These are phyloP conservation scores for Upupa epops DNA, from an alignment of 2,113 vertebrate species.

Conservation along the genomic window DNA sequence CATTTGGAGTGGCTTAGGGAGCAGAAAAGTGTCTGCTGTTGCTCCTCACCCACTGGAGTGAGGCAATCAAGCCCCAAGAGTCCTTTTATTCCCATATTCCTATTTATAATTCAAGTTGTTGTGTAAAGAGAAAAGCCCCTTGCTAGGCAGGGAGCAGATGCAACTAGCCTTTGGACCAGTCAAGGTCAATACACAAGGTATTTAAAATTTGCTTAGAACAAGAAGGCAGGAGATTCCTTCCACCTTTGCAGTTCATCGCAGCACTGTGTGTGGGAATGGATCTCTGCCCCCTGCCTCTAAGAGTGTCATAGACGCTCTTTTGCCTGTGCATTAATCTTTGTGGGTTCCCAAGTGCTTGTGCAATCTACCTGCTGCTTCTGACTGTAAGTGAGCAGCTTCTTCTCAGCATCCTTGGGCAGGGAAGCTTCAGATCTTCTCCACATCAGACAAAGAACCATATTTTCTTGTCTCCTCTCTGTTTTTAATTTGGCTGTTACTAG, in stretches of 20 bases:
- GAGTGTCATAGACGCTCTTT: background rate
- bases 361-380: background rate
- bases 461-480: background rate
- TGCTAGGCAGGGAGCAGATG: background rate
- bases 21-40: background rate
- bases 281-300: accelerated
- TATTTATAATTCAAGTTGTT: background rate
- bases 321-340: background rate
- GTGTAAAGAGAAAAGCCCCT: background rate
- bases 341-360: background rate
- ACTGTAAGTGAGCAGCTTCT: accelerated
- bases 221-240: background rate
- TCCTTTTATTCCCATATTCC: background rate
- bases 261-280: background rate
- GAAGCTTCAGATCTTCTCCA: background rate
- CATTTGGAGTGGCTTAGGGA: background rate
- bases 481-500: background rate
- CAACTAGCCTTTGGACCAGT: accelerated
- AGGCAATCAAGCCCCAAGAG: background rate
- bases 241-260: background rate
- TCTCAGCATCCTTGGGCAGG: background rate
- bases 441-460: background rate
- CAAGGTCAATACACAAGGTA: background rate
- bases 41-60: background rate
- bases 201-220: background rate